These are phyloP conservation scores for Flexamia atlantica DNA, from an alignment of 2,888 invertebrate genomes.

Conservation along the genomic window DNA sequence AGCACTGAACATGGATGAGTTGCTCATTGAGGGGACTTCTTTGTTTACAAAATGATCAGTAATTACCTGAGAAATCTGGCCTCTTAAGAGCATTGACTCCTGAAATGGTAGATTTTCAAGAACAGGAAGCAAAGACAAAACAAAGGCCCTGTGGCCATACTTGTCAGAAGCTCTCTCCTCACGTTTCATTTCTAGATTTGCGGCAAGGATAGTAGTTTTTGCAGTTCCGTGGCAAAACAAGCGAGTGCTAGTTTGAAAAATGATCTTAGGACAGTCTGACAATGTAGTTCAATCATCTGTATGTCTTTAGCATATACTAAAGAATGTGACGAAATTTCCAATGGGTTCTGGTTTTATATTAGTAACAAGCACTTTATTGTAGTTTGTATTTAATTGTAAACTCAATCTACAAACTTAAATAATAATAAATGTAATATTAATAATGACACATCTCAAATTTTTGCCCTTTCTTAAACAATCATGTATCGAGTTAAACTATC, in stretches of 20 bases:
- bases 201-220: background rate
- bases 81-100: background rate
- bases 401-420: no score
- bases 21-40: background rate
- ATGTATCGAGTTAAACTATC: conserved; percentile 5
- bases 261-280: no score
- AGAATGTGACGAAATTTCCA: conserved; percentile 21
- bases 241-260: no score
- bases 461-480: conserved; percentile 2
- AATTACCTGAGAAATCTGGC: background rate
- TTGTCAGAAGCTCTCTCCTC: background rate
- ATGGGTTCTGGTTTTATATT: conserved; percentile 18
- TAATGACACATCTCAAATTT: conserved; percentile 7
- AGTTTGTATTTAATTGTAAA: no score
- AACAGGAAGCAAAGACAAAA: background rate
- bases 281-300: conserved; percentile 13
- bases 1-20: background rate
- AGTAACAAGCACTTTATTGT: no score
- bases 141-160: conserved; percentile 5
- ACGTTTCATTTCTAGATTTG: background rate
- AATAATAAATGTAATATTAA: background rate
- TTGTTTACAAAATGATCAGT: background rate
- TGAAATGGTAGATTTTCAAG: background rate
- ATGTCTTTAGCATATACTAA: conserved; percentile 16
- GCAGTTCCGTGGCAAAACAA: no score